These are phyloP conservation scores for Tokudaia tokunoshimensis DNA, from an alignment of 2,797 vertebrate species.

Conservation along the genomic window DNA sequence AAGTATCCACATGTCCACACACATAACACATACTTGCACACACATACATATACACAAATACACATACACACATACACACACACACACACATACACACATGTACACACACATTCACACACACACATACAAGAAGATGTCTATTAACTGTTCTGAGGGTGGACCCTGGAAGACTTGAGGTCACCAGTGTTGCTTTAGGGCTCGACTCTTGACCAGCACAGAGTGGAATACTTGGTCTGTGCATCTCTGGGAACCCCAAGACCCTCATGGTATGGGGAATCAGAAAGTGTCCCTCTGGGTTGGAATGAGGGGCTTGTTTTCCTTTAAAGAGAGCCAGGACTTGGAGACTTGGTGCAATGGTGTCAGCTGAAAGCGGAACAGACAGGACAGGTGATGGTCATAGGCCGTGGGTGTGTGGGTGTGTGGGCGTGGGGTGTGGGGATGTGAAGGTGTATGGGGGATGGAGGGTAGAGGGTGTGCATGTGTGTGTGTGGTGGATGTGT, in stretches of 20 bases:
- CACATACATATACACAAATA: too few relatives aligned
- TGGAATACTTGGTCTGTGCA: background rate
- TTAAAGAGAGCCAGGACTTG: background rate
- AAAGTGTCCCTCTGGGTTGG: background rate
- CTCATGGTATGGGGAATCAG: background rate
- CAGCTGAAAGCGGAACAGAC: background rate
- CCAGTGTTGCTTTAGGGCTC: background rate
- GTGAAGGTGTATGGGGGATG: too few relatives aligned
- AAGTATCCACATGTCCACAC: too few relatives aligned
- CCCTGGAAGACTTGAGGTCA: background rate
- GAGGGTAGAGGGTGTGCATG: too few relatives aligned
- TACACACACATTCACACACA: background rate
- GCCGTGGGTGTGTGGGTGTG: background rate
- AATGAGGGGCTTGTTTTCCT: background rate
- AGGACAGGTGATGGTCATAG: background rate
- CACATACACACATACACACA: accelerated
- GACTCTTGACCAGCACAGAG: background rate
- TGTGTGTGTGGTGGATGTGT: too few relatives aligned
- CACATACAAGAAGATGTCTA: background rate
- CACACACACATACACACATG: too few relatives aligned
- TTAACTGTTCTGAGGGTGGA: background rate
- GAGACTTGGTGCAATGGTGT: background rate
- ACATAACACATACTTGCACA: background rate
- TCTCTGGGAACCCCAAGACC: background rate
- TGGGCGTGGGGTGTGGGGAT: too few relatives aligned